A percentile compares a stretch with the other conserved stretches of the same genome.
Conservation (phyloP, 2,797 vertebrate genomes). For the Mustela erminea region DNA sequence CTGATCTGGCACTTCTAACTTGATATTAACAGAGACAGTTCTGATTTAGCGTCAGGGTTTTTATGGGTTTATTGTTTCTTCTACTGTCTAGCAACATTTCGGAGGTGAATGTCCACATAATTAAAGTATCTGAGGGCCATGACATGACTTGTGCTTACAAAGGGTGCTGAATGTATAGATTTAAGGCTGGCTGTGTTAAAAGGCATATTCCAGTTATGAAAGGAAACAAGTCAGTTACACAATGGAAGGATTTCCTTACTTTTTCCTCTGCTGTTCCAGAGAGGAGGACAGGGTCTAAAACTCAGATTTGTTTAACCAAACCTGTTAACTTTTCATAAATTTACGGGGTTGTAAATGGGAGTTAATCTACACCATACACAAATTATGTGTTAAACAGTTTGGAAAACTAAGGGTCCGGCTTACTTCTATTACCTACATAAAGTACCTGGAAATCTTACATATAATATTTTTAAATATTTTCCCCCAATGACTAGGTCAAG, state of each 20-base stretch:
- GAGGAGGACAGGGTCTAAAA: background rate
- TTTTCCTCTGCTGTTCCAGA: background rate
- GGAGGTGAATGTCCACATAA: background rate
- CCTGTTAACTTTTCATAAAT: background rate
- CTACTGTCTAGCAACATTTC: background rate
- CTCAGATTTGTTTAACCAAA: constrained; percentile 20
- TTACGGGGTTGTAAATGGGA: background rate
- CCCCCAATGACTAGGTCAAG: background rate
- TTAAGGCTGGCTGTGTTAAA: background rate
- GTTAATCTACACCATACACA: background rate
- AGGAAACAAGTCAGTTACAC: constrained; percentile 33
- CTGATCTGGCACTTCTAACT: background rate
- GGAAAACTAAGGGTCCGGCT: background rate
- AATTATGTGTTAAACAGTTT: background rate
- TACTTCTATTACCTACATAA: background rate
- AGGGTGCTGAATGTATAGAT: background rate
- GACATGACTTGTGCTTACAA: background rate
- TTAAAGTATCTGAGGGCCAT: background rate
- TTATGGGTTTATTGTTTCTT: background rate
- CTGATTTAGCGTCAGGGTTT: background rate
- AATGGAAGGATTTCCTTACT: constrained; percentile 65
- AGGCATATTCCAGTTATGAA: background rate
- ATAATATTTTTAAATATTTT: background rate
- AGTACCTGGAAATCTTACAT: background rate
- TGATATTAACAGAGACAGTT: background rate